Base-by-base conservation (phyloP, 2,888 invertebrate genomes). In the Dione vanillae region DNA sequence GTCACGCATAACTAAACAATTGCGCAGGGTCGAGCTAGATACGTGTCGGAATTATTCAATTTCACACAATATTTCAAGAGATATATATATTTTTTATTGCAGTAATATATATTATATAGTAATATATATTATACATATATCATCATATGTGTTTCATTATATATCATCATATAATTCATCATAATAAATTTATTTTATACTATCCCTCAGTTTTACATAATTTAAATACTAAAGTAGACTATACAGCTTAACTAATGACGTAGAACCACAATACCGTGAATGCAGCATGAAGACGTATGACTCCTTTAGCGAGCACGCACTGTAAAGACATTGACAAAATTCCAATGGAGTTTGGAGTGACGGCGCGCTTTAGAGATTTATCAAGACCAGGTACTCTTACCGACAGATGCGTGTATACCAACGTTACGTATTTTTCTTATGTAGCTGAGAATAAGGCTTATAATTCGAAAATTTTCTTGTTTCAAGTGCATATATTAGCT, bases 281-380 rank as follows among this genome's bases (percentile, higher is more conserved):
- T 86, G 85, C 86, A 85, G 82, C 83, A 88, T 85, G 87, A 86
- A 90, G 89, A 89, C 79, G 84, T 88, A 89, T 88, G 84, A 85
- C 85, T 77, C 83, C 80, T 85, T 85, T 84, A 83, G 83, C 78
- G 79, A 77, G 80, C 78, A 75, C 79, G 81, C 78, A 78, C 77
- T 80, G 78, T 79, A 78, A 76, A 80, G 85, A 88, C 89, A 86
- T 87, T 89, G 88, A 91, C 89, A 80, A 82, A 84, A 85, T 82
- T 83, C 83, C 79, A 75, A 74, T 78, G 74, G 67, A 76, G 77
- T 75, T 70, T 74, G 74, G 74, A 79, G 75, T 74, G 79, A 81
- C 80, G 71, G 79, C 67, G 73, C 76, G 71, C 67, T 72, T 77
- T 66, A 72, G 69, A 77, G 74, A 78, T 83, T 80, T 80, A 79